A percentile compares a stretch with the other conserved stretches of the same genome.
phyloP scores from a whole-genome alignment of 2,888 invertebrate species.

The Prosapia bicincta region DNA sequence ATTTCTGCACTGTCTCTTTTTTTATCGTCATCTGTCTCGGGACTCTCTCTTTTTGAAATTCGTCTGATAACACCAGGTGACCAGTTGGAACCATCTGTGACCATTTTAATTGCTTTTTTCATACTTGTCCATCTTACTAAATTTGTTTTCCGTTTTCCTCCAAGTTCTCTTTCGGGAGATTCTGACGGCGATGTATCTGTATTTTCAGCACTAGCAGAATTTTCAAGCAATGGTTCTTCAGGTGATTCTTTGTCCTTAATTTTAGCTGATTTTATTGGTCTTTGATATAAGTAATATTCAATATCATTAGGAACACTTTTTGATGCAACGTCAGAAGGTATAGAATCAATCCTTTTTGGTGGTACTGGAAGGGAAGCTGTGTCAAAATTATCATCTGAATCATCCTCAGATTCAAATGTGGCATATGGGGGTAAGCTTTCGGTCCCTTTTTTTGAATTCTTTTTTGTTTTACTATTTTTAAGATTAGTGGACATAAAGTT shows the following conservation, averaged over 20 bases:
- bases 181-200: slow-evolving; percentile 44
- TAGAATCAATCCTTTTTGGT: slow-evolving; percentile 38
- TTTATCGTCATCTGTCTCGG: neutral
- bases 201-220: slow-evolving; percentile 43
- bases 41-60: slow-evolving; percentile 31
- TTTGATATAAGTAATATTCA: slow-evolving; percentile 35
- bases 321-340: slow-evolving; percentile 23
- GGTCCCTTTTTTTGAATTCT: slow-evolving; percentile 8
- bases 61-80: slow-evolving; percentile 38
- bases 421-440: slow-evolving; percentile 14
- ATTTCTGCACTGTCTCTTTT: slow-evolving; percentile 4
- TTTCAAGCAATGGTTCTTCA: slow-evolving; percentile 11
- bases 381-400: slow-evolving; percentile 16
- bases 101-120: slow-evolving; percentile 39
- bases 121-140: slow-evolving; percentile 40
- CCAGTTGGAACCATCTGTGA: slow-evolving; percentile 36
- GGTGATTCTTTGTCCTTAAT: slow-evolving; percentile 11
- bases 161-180: slow-evolving; percentile 41
- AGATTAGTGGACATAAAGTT: slow-evolving; percentile 8
- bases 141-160: slow-evolving; percentile 27
- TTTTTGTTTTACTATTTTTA: neutral
- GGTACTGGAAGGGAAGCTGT: slow-evolving; percentile 34
- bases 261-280: slow-evolving; percentile 16
- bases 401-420: slow-evolving; percentile 9
- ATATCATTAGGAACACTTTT: slow-evolving; percentile 27